phyloP scores from a whole-genome alignment of 2,797 vertebrate species.

The Tamandua tetradactyla region DNA sequence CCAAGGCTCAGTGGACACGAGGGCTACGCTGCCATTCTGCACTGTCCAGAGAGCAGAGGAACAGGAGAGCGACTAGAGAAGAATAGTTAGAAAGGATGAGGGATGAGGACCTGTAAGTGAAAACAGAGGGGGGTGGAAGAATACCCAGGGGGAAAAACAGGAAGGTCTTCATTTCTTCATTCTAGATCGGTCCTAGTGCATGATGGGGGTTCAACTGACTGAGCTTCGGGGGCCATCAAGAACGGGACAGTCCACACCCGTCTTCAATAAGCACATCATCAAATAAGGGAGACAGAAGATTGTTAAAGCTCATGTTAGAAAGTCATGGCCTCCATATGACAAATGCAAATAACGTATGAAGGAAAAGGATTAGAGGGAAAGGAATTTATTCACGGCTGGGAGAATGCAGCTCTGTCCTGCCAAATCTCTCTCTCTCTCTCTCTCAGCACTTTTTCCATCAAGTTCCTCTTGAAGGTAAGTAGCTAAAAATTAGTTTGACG shows the following conservation, averaged over 20 bases:
- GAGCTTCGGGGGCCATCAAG: background rate
- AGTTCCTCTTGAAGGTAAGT: background rate
- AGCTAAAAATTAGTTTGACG: background rate
- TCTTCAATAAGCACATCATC: background rate
- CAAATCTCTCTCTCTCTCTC: background rate
- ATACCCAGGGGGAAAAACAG: rapidly evolving
- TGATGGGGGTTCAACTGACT: background rate
- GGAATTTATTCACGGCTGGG: background rate
- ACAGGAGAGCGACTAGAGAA: background rate
- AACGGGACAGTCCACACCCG: background rate
- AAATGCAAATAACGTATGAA: background rate
- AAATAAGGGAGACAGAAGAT: background rate
- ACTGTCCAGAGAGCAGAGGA: background rate
- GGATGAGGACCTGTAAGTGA: background rate
- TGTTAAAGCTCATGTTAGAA: background rate
- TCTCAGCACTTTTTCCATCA: background rate
- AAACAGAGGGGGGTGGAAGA: background rate
- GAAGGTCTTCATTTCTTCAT: background rate
- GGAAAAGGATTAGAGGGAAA: background rate
- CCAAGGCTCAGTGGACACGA: background rate
- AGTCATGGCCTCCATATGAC: background rate
- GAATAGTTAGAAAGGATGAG: background rate
- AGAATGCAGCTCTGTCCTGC: background rate
- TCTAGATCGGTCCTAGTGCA: background rate
- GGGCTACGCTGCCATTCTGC: background rate